Base-by-base conservation (phyloP, 2,113 vertebrate genomes). In the Hippocampus barbouri region DNA sequence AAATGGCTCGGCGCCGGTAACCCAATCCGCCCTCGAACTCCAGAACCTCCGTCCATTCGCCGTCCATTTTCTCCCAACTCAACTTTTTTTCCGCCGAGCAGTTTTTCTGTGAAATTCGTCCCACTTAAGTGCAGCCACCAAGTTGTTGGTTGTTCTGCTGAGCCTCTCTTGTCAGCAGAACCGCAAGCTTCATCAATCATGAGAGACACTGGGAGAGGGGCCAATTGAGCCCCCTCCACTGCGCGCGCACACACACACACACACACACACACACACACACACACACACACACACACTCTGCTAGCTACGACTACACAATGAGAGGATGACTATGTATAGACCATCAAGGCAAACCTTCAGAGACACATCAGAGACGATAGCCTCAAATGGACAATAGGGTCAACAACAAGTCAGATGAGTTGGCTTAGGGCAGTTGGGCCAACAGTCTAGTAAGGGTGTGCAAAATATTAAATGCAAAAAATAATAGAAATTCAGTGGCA, bases 91-190 rank as follows among this genome's bases (percentile, higher is more conserved):
- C 23, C 14, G 15, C 41, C 0, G n/a, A 78, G 77, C 43, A n/a
- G 69, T 79, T 85, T 85, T 87, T 81, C 23, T 20, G 64, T 66
- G 64, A 23, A 25, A 86, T 79, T 83, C 80, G 80, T 90, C 86
- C 77, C 82, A 76, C 85, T 90, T 72, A 63, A 71, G 81, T 77
- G 34, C 83, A 87, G 89, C 78, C 83, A 86, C 85, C 86, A 85
- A 87, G 88, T 89, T 86, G 82, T 85, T 83, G 87, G 86, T 91
- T 91, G 89, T 87, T 91, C 84, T 79, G 81, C 75, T 87, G 88
- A 89, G 89, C 88, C 86, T 83, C 73, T 70, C 74, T 75, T 89
- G 87, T 87, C 88, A 88, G 81, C 87, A 83, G 88, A 83, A 84
- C 79, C 79, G 81, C 81, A 79, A 81, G 81, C 34, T 14, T 81